Base-by-base conservation (phyloP, 2,888 invertebrate species). In the Himalopsyche kuldschensis region DNA sequence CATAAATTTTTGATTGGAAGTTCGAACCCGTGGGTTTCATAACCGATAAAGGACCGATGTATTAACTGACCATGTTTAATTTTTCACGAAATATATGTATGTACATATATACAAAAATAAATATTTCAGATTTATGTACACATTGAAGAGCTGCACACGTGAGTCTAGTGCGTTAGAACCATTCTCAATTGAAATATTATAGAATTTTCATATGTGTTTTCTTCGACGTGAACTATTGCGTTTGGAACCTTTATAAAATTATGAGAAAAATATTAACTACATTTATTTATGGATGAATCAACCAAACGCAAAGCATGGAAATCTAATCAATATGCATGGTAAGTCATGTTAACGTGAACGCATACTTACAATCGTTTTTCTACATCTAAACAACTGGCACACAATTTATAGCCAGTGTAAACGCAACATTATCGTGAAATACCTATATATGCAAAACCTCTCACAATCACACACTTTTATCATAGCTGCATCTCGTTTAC, bases 301-400 rank as follows among this genome's bases (percentile, higher is more conserved):
- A 46, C 79, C 79, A 47, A 63, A 82, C 78, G 75, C 41, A 69
- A 78, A 8, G 10, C 69, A 69, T 69, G 69, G 30, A 69, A 78
- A 78, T 48, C 63, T 31, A 76, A 41, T 83, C 83, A 81, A 81
- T 84, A 81, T 84, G 63, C 81, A 69, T 35, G 81, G 63, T 76
- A 30, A 80, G 46, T 27, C 78, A 75, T 77, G 78, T 78, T 78
- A 83, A 81, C 83, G 83, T 84, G 32, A 84, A 84, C 69, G 69
- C 30, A 69, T 15, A 84, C 78, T 32, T 75, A 32, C 77, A 81
- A 84, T 81, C 81, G 78, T 77, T 63, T 32, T 32, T 69, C 31
- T 63, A 63, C 48, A 84, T 84, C 69, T 69, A 69, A 69, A 69
- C 83, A 75, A 69, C 78, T 63, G 20, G 80, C 48, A 63, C 31